Percentiles rank a stretch among this genome's conserved stretches.
Evolutionary conservation across 2,888 invertebrate genomes (phyloP).

Genomic region (Ophraella communa): DNA sequence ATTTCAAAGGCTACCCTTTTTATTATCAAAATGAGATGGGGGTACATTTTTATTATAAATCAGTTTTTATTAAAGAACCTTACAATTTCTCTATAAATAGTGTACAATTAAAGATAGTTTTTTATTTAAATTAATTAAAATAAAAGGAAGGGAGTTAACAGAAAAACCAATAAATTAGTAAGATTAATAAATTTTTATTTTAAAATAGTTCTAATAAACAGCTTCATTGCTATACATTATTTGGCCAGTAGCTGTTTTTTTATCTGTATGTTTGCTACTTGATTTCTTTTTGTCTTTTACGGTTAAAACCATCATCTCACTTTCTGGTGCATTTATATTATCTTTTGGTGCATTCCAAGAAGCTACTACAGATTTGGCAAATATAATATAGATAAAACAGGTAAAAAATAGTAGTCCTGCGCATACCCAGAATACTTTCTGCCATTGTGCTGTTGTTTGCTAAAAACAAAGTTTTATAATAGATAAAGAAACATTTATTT

Average conservation of each 20-base stretch:
- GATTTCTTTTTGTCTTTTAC: background rate
- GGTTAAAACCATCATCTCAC: constrained; percentile 34
- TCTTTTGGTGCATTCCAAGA: constrained; percentile 63
- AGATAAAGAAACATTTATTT: too few relatives aligned
- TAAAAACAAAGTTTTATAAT: constrained; percentile 57
- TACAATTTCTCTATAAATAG: too few relatives aligned
- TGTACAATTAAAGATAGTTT: too few relatives aligned
- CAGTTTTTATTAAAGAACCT: too few relatives aligned
- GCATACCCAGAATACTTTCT: constrained; percentile 66
- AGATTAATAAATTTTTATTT: too few relatives aligned
- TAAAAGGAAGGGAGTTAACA: too few relatives aligned
- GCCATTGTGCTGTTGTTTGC: constrained; percentile 70
- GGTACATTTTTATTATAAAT: too few relatives aligned
- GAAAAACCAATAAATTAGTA: too few relatives aligned
- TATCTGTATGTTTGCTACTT: background rate
- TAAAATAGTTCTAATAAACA: background rate
- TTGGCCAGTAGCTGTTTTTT: background rate
- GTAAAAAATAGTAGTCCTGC: constrained; percentile 62
- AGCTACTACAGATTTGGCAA: constrained; percentile 66
- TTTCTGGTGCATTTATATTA: constrained; percentile 15
- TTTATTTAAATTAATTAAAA: too few relatives aligned
- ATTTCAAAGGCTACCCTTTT: too few relatives aligned
- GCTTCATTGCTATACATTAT: background rate
- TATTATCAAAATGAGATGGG: too few relatives aligned
- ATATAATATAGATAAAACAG: constrained; percentile 63